A percentile compares a stretch with the other conserved stretches of the same genome.
phyloP scores from a whole-genome alignment of 1,140 invertebrate genomes.

The Drosophila athabasca region DNA sequence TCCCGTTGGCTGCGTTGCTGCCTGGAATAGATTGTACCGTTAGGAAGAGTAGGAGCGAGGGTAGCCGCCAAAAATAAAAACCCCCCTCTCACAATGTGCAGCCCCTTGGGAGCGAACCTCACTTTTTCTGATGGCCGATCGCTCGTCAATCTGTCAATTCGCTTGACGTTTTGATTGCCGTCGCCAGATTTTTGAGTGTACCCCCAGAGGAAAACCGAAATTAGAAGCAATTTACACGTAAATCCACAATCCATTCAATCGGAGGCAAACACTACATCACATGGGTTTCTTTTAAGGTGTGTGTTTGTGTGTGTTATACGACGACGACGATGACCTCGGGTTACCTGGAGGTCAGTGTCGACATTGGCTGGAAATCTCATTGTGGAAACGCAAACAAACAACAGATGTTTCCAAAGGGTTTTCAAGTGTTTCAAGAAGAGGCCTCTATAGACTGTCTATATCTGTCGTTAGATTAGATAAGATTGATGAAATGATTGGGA shows the following conservation, averaged over 20 bases:
- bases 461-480: no score
- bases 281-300: slow-evolving; percentile 1
- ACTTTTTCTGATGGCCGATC: slow-evolving; percentile 21
- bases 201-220: slow-evolving; percentile 31
- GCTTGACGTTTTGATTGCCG: slow-evolving; percentile 70
- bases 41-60: not conserved
- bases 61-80: slow-evolving; percentile 45
- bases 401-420: slow-evolving; percentile 43
- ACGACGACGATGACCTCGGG: slow-evolving; percentile 36
- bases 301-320: slow-evolving; percentile 8
- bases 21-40: slow-evolving; percentile 36
- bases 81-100: no score
- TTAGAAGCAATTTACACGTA: slow-evolving; percentile 69
- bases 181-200: slow-evolving; percentile 38
- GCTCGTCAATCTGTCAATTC: slow-evolving; percentile 62
- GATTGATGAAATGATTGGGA: no score
- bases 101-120: not conserved
- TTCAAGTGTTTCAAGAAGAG: slow-evolving; percentile 1
- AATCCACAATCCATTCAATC: slow-evolving; percentile 52
- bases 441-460: no score
- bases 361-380: slow-evolving; percentile 21
- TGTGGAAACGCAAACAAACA: slow-evolving; percentile 28
- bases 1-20: slow-evolving; percentile 3
- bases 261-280: slow-evolving; percentile 41
- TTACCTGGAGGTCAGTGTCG: slow-evolving; percentile 67